Evolutionary conservation across 2,113 vertebrate genomes (phyloP).

Genomic region (Piprites chloris): DNA sequence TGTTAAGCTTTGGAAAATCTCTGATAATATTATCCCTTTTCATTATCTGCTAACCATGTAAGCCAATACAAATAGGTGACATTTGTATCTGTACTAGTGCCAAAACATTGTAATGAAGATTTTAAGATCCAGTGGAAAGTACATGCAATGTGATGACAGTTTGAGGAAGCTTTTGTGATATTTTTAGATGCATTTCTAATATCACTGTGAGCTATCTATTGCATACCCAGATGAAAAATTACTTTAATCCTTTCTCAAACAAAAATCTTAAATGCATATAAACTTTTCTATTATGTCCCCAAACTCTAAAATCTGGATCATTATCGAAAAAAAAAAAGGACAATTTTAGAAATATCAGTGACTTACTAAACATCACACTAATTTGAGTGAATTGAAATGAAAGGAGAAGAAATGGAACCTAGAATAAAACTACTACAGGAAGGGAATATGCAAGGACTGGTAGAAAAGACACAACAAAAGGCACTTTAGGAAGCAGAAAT

Average conservation of each 20-base stretch:
- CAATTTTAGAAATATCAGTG: background rate
- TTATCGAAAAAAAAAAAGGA: background rate
- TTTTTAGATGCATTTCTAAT: slow-evolving; percentile 16
- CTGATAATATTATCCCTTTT: background rate
- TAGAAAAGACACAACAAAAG: background rate
- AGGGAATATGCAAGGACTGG: background rate
- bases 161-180: slow-evolving; percentile 38
- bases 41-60: background rate
- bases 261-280: background rate
- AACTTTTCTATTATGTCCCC: background rate
- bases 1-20: background rate
- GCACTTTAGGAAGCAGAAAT: background rate
- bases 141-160: background rate
- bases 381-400: background rate
- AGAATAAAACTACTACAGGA: background rate
- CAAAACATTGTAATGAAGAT: slow-evolving; percentile 5
- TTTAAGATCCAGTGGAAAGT: slow-evolving; percentile 14
- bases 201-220: background rate
- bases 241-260: background rate
- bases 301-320: background rate
- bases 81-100: background rate
- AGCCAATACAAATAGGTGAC: background rate
- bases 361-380: background rate
- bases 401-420: background rate
- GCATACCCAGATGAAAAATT: background rate